phyloP scores from a whole-genome alignment of 2,888 invertebrate genomes.

The Xestia rhomboidea region DNA sequence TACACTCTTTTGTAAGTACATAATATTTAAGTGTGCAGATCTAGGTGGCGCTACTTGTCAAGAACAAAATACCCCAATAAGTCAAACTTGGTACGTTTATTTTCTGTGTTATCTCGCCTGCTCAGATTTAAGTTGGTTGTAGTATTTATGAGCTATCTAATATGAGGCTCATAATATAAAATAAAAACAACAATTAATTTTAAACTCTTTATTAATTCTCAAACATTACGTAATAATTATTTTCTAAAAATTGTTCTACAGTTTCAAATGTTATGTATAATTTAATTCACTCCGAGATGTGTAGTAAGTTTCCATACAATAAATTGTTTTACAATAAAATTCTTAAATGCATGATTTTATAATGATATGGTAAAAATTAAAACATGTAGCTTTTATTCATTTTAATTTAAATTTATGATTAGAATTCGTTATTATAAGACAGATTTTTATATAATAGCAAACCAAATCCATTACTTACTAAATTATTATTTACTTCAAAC shows the following conservation, averaged over 20 bases:
- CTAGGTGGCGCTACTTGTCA: too few relatives aligned
- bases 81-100: too few relatives aligned
- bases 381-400: not conserved
- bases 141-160: not conserved
- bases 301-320: not conserved
- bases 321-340: constrained; percentile 21
- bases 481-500: not conserved
- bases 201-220: constrained; percentile 61
- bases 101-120: too few relatives aligned
- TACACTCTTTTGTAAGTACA: too few relatives aligned
- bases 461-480: not conserved
- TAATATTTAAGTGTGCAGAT: too few relatives aligned
- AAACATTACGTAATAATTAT: constrained; percentile 58
- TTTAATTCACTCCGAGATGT: constrained; percentile 9
- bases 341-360: constrained; percentile 17
- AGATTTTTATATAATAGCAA: not conserved
- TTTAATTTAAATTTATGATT: not conserved
- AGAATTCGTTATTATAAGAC: not conserved
- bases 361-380: not conserved
- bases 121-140: too few relatives aligned
- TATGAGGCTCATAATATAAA: not conserved
- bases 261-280: constrained; percentile 26
- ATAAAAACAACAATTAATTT: constrained; percentile 33
- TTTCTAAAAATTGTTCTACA: constrained; percentile 58
- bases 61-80: too few relatives aligned